Percentiles rank a stretch among this genome's conserved stretches.
Conservation (phyloP, 2,888 invertebrate genomes). For the Synanthedon andrenaeformis region DNA sequence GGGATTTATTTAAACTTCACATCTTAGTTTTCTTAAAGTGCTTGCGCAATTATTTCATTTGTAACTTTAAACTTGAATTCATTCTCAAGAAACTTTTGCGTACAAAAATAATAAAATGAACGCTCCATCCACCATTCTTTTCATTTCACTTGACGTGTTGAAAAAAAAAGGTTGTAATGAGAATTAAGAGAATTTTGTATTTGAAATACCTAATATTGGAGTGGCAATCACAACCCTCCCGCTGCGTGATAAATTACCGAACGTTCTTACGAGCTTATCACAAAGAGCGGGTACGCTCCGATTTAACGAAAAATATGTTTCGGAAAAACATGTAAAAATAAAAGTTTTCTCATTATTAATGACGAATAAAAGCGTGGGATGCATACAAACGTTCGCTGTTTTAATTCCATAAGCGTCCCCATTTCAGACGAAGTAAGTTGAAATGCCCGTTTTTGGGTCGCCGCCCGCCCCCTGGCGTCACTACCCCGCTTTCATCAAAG, state of each 20-base stretch:
- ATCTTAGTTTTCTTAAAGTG: too few species aligned
- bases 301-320: not conserved
- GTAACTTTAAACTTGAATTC: too few species aligned
- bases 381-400: not conserved
- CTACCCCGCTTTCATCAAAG: too few species aligned
- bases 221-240: slow-evolving; percentile 1
- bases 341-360: not conserved
- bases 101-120: too few species aligned
- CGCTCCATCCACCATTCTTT: too few species aligned
- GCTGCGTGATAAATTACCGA: slow-evolving; percentile 2
- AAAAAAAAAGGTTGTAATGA: too few species aligned
- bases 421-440: not conserved
- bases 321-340: not conserved
- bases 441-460: not conserved
- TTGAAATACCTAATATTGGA: not conserved
- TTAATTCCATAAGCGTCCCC: not conserved
- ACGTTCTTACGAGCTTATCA: not conserved
- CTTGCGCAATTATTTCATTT: too few species aligned
- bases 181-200: too few species aligned
- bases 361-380: not conserved
- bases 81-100: too few species aligned
- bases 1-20: too few species aligned
- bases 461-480: not conserved
- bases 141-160: too few species aligned
- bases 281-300: not conserved